Conservation (phyloP, 2,888 invertebrate species). For the Trachelus iudaicus region DNA sequence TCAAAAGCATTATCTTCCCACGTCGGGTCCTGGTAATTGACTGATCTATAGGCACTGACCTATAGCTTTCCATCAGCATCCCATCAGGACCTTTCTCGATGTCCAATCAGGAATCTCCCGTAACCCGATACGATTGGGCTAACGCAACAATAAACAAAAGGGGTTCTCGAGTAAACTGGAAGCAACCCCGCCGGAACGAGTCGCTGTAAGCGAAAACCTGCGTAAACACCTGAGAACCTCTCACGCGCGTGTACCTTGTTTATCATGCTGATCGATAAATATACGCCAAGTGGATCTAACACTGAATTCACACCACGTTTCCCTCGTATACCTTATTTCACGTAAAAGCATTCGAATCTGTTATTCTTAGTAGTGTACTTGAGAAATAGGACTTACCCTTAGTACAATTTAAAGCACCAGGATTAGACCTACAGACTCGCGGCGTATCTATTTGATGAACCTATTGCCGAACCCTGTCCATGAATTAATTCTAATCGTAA, state of each 20-base stretch:
- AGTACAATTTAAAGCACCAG: background rate
- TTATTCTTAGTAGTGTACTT: background rate
- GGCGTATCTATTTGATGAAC: background rate
- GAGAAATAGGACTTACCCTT: background rate
- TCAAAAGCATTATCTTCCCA: background rate
- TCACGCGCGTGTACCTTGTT: background rate
- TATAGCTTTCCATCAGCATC: background rate
- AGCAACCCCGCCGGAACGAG: background rate
- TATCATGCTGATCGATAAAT: background rate
- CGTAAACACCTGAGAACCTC: background rate
- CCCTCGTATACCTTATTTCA: background rate
- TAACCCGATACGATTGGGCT: constrained; percentile 1
- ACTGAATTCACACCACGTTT: background rate
- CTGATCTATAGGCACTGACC: background rate
- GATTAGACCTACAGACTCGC: background rate
- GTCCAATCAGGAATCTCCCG: background rate
- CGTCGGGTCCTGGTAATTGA: background rate
- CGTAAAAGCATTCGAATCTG: background rate
- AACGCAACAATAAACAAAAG: background rate
- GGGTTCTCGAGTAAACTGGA: background rate
- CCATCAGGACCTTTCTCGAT: background rate
- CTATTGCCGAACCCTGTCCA: background rate
- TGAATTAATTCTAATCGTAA: background rate
- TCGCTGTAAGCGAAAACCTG: background rate
- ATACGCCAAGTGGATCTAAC: background rate